A percentile compares a stretch with the other conserved stretches of the same genome.
These are phyloP conservation scores for Diorhabda sublineata DNA, from an alignment of 1,140 invertebrate species.

Conservation along the genomic window DNA sequence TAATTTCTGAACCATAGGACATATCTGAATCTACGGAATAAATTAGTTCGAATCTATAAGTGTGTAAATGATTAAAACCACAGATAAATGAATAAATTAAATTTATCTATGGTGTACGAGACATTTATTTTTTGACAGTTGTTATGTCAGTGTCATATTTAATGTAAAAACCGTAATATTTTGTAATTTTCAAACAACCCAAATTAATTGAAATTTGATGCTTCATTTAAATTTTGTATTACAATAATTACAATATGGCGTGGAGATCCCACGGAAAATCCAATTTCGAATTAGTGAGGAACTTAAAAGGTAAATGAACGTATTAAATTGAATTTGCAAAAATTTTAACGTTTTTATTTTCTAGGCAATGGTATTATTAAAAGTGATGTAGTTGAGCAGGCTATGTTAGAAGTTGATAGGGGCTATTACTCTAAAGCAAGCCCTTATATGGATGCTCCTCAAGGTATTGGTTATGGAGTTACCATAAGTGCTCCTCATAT, in stretches of 20 bases:
- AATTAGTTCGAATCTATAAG: too few relatives aligned
- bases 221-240: not conserved
- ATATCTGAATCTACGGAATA: too few relatives aligned
- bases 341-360: conserved; percentile 41
- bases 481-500: conserved; percentile 98
- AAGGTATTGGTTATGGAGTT: conserved; percentile 82
- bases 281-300: conserved; percentile 79
- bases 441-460: conserved; percentile 88
- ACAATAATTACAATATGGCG: conserved; percentile 51
- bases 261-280: conserved; percentile 80
- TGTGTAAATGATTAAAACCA: too few relatives aligned
- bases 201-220: too few relatives aligned
- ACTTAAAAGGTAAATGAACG: conserved; percentile 66
- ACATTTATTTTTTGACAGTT: too few relatives aligned
- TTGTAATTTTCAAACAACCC: too few relatives aligned
- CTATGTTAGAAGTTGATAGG: conserved; percentile 84
- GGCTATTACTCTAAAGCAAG: conserved; percentile 71
- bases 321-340: conserved; percentile 21
- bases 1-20: too few relatives aligned
- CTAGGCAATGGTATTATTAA: conserved; percentile 83
- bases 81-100: too few relatives aligned
- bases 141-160: too few relatives aligned
- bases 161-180: too few relatives aligned
- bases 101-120: too few relatives aligned
- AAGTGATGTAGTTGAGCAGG: conserved; percentile 69